Conservation (phyloP, 2,888 invertebrate species). For the Scaptodrosophila latifasciaeformis region DNA sequence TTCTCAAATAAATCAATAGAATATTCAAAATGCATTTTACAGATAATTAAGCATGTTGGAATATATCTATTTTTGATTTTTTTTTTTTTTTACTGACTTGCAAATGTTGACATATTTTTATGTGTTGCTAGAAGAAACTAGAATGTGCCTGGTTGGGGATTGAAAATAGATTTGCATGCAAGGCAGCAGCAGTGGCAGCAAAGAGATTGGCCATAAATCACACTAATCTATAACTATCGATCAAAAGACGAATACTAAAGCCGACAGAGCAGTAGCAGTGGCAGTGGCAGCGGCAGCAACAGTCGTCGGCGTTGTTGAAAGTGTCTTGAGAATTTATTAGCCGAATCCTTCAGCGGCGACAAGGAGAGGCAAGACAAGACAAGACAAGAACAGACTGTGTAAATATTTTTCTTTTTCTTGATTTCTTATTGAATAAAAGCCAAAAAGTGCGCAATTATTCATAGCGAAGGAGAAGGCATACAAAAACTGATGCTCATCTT, state of each 20-base stretch:
- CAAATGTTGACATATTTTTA: too few species aligned
- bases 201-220: constrained; percentile 49
- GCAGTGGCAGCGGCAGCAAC: constrained; percentile 3
- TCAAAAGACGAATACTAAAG: constrained; percentile 43
- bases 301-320: constrained; percentile 35
- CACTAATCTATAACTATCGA: constrained; percentile 65
- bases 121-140: too few species aligned
- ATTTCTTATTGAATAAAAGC: constrained; percentile 22
- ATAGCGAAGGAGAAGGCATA: constrained; percentile 11
- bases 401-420: background rate
- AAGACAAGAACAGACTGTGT: constrained; percentile 19
- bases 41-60: too few species aligned
- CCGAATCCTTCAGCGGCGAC: constrained; percentile 41
- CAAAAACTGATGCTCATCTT: background rate
- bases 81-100: too few species aligned
- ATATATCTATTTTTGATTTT: too few species aligned
- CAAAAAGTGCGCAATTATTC: constrained; percentile 59
- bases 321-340: constrained; percentile 58
- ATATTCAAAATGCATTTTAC: too few species aligned
- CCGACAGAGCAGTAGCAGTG: constrained; percentile 13
- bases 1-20: too few species aligned
- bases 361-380: constrained; percentile 4
- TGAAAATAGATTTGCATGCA: too few species aligned
- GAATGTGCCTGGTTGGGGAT: too few species aligned
- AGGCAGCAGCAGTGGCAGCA: background rate